Percentiles rank a stretch among this genome's conserved stretches.
These are phyloP conservation scores for Merops nubicus DNA, from an alignment of 2,113 vertebrate genomes.

Conservation along the genomic window DNA sequence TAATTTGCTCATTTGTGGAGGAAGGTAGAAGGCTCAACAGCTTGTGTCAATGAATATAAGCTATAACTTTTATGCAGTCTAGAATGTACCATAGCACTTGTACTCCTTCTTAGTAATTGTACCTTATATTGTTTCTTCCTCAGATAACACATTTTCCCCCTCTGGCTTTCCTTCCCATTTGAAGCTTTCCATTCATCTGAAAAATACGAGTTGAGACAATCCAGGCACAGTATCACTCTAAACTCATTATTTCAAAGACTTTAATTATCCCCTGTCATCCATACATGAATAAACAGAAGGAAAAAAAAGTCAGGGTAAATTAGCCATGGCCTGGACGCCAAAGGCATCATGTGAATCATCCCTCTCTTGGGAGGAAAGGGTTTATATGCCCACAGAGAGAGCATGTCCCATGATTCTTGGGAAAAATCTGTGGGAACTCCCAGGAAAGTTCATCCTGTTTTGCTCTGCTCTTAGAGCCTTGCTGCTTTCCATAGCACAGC, in stretches of 20 bases:
- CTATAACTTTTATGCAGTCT: not conserved
- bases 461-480: not conserved
- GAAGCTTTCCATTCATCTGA: not conserved
- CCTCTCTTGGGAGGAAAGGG: not conserved
- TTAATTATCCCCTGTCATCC: slow-evolving; percentile 26
- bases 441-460: not conserved
- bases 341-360: not conserved
- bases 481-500: not conserved
- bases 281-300: not conserved
- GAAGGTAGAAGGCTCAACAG: not conserved
- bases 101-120: not conserved
- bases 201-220: slow-evolving; percentile 27
- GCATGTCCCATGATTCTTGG: not conserved
- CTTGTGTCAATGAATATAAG: slow-evolving; percentile 16
- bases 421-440: not conserved
- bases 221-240: not conserved
- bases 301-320: slow-evolving; percentile 5
- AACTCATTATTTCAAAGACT: slow-evolving; percentile 42
- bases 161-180: not conserved
- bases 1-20: not conserved
- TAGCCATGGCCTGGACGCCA: not conserved
- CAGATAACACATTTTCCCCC: not conserved
- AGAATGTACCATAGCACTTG: not conserved
- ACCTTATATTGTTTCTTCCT: not conserved
- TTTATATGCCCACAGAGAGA: not conserved